phyloP scores from a whole-genome alignment of 2,888 invertebrate species.

The Phengaris arion region DNA sequence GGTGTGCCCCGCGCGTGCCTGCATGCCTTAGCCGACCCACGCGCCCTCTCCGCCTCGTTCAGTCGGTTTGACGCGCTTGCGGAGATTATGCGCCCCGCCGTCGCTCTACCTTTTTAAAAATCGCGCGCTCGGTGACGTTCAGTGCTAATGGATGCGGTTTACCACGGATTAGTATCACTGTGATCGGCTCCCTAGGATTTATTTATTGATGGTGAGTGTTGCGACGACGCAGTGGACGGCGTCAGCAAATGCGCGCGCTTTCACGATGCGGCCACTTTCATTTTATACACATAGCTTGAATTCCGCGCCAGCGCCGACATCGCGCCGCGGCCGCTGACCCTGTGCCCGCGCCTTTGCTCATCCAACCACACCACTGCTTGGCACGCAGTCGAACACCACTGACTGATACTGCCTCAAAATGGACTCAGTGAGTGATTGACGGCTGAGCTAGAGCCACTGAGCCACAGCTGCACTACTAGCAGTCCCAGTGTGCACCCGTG shows the following conservation, averaged over 20 bases:
- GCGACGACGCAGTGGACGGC: constrained; percentile 52
- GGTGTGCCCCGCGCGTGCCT: constrained; percentile 77
- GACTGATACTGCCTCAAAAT: constrained; percentile 30
- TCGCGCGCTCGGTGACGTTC: constrained; percentile 71
- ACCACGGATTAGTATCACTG: constrained; percentile 61
- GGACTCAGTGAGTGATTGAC: constrained; percentile 22
- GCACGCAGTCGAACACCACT: constrained; percentile 31
- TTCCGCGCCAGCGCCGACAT: constrained; percentile 73
- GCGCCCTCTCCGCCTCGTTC: constrained; percentile 80
- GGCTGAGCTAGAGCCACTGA: background rate
- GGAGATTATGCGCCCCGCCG: constrained; percentile 55
- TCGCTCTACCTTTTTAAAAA: constrained; percentile 50
- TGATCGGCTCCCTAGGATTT: constrained; percentile 66
- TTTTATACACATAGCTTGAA: constrained; percentile 79
- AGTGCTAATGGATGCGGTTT: constrained; percentile 75
- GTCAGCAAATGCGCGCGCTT: constrained; percentile 74
- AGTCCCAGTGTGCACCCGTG: background rate
- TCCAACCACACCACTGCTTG: constrained; percentile 52
- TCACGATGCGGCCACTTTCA: constrained; percentile 78
- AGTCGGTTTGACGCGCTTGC: constrained; percentile 68
- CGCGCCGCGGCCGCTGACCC: constrained; percentile 78
- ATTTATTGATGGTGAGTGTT: constrained; percentile 74
- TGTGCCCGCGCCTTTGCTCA: constrained; percentile 72
- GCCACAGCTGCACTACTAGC: background rate
- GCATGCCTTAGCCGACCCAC: constrained; percentile 82